Evolutionary conservation across 2,797 vertebrate species (phyloP).

Genomic region (Spea hammondii): DNA sequence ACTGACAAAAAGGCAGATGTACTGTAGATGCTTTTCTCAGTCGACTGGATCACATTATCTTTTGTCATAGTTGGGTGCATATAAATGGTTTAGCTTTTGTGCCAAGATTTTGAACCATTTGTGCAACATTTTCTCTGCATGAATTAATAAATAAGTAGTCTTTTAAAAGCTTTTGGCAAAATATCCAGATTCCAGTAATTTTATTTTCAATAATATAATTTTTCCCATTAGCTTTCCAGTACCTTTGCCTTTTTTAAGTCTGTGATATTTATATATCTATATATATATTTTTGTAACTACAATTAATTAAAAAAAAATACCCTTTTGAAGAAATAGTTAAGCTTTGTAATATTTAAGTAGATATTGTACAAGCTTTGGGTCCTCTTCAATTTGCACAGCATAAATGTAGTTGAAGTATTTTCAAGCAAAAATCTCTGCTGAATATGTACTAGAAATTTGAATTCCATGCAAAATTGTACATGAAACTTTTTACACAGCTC

Average conservation of each 20-base stretch:
- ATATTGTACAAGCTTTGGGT: too few relatives aligned
- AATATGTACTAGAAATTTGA: too few relatives aligned
- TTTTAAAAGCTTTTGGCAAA: constrained; percentile 48
- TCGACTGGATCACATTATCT: constrained; percentile 43
- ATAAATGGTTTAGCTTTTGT: constrained; percentile 46
- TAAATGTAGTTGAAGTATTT: too few relatives aligned
- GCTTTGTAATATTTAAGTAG: too few relatives aligned
- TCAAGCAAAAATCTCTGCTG: too few relatives aligned
- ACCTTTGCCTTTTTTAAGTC: constrained; percentile 9
- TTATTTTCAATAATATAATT: constrained; percentile 36
- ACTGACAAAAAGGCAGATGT: constrained; percentile 38
- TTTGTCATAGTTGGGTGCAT: constrained; percentile 45
- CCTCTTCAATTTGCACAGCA: too few relatives aligned
- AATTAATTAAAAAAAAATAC: background rate
- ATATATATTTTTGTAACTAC: background rate
- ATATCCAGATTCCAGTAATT: constrained; percentile 36
- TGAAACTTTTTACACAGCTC: constrained; percentile 44
- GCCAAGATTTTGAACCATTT: constrained; percentile 47
- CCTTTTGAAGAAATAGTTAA: too few relatives aligned
- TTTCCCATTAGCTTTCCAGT: constrained; percentile 19
- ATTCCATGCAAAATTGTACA: background rate
- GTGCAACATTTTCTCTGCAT: constrained; percentile 50
- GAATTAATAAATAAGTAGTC: constrained; percentile 51
- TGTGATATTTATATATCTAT: background rate
- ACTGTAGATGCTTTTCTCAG: constrained; percentile 32